Conservation (phyloP, 2,797 vertebrate species). For the Numenius phaeopus region DNA sequence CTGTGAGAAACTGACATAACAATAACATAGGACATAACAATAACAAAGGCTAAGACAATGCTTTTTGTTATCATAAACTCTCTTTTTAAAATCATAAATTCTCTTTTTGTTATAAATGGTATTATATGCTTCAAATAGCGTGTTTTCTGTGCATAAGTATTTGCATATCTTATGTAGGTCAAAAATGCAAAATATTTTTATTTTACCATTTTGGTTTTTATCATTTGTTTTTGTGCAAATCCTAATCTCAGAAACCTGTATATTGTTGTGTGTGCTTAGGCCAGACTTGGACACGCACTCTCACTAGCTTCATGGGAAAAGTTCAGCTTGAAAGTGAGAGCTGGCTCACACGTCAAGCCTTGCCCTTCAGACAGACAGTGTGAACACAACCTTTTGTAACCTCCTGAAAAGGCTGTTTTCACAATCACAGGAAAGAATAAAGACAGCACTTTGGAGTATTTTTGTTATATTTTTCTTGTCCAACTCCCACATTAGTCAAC, state of each 20-base stretch:
- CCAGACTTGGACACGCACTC: background rate
- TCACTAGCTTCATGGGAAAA: background rate
- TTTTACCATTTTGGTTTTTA: background rate
- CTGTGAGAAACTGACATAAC: no score
- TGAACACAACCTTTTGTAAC: background rate
- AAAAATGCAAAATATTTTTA: background rate
- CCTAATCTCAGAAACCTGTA: background rate
- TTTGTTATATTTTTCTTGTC: background rate
- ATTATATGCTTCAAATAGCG: background rate
- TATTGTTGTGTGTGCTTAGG: background rate
- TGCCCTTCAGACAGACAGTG: background rate
- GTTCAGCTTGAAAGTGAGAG: background rate
- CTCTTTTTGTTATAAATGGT: background rate
- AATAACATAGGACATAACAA: no score
- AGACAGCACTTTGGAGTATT: background rate
- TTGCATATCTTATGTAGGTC: background rate
- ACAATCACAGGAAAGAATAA: background rate
- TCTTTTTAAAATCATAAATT: background rate
- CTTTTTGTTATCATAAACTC: background rate
- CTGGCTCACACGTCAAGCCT: background rate
- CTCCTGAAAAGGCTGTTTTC: background rate
- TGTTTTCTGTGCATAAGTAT: background rate
- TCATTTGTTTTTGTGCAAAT: background rate
- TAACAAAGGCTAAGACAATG: background rate
- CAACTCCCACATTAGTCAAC: background rate